phyloP scores from a whole-genome alignment of 2,113 vertebrate genomes.

The Perca schrenkii region DNA sequence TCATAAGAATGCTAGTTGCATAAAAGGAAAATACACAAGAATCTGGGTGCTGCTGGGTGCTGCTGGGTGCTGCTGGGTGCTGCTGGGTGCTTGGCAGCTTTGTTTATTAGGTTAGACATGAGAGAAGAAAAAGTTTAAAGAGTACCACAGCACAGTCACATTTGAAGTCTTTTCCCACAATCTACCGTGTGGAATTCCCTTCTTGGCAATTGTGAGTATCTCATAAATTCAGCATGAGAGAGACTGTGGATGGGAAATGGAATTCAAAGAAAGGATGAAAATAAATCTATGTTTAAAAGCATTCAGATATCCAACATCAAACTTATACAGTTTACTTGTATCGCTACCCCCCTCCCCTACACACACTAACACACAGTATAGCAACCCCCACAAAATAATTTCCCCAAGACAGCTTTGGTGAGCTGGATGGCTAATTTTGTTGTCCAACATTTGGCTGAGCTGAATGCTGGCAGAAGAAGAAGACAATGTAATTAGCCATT shows the following conservation, averaged over 20 bases:
- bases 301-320: constrained; percentile 4
- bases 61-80: constrained; percentile 9
- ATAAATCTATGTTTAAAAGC: constrained; percentile 10
- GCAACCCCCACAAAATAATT: constrained; percentile 10
- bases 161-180: constrained; percentile 63
- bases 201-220: constrained; percentile 41
- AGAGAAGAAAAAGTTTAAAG: constrained; percentile 39
- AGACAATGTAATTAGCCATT: constrained; percentile 58
- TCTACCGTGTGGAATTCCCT: constrained; percentile 58
- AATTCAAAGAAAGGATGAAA: constrained; percentile 30
- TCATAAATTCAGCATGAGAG: constrained; percentile 49
- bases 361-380: not conserved
- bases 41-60: constrained; percentile 17
- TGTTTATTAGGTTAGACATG: constrained; percentile 56
- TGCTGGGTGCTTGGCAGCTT: constrained; percentile 40
- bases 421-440: constrained; percentile 47
- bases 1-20: constrained; percentile 3
- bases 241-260: not conserved
- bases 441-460: constrained; percentile 38
- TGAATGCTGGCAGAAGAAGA: constrained; percentile 37
- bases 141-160: constrained; percentile 33
- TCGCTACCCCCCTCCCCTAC: too few relatives aligned
- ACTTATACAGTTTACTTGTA: constrained; percentile 26
- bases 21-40: constrained; percentile 31
- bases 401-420: constrained; percentile 34